Evolutionary conservation across 2,888 invertebrate species (phyloP).

Genomic region (Andrena minutula): DNA sequence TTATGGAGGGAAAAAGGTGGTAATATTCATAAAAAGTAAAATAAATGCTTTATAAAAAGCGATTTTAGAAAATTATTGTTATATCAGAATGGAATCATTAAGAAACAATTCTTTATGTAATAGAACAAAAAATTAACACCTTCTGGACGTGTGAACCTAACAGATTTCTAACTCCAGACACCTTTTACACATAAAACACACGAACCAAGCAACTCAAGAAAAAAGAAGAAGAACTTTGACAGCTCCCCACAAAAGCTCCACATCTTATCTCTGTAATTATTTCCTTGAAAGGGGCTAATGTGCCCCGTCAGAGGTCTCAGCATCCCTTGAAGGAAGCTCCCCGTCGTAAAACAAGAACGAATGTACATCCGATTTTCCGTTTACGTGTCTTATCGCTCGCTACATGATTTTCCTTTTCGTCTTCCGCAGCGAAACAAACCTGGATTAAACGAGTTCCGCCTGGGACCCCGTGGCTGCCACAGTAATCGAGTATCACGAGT

Average conservation of each 20-base stretch:
- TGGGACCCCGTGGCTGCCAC: not conserved
- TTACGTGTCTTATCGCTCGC: slow-evolving; percentile 52
- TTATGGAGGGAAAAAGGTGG: no score
- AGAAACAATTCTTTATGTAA: no score
- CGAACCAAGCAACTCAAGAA: not conserved
- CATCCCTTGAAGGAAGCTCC: not conserved
- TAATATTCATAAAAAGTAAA: no score
- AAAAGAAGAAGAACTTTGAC: not conserved
- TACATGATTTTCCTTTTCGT: slow-evolving; percentile 64
- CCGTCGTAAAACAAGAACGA: not conserved
- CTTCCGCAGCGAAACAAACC: slow-evolving; percentile 29
- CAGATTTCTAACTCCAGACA: not conserved
- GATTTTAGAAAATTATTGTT: no score
- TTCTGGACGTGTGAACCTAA: not conserved
- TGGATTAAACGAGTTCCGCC: slow-evolving; percentile 39
- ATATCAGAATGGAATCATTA: no score
- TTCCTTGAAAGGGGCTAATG: slow-evolving; percentile 30
- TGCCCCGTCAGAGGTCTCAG: not conserved
- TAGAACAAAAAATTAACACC: not conserved
- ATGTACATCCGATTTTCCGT: slow-evolving; percentile 55
- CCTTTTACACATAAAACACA: not conserved
- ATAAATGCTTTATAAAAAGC: no score
- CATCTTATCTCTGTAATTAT: slow-evolving; percentile 18
- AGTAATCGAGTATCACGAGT: slow-evolving; percentile 37
- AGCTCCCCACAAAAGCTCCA: not conserved